Base-by-base conservation (phyloP, 2,888 invertebrate genomes). In the Xestia c-nigrum region DNA sequence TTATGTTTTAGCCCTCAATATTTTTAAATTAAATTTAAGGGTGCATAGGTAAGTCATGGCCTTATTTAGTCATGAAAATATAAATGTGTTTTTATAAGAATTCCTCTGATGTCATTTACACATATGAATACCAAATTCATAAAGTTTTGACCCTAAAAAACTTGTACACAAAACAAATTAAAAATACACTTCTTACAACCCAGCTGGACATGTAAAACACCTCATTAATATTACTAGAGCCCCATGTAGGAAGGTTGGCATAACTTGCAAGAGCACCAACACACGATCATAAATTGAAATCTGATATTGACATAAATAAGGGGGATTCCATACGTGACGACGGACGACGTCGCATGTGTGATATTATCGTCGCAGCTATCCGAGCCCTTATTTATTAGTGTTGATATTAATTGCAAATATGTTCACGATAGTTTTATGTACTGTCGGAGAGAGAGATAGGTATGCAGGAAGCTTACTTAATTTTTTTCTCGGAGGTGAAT, bases 261-360 rank as follows among this genome's bases (percentile, higher is more conserved):
- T 89, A 87, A 83, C 84, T 87, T 80, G 78, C 83, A 80, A 81
- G 87, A 83, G 84, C 75, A 82, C 76, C 67, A 84, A 76, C 75
- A 71, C 16, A 74, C 61, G 81, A 85, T 85, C 88, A 91, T 95
- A 95, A 95, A 95, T 95, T 94, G 95, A 91, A 95, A 95, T 90
- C 89, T 91, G 94, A 95, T 95, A 95, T 93, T 93, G 93, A 92
- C 90, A 95, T 95, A 95, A 95, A 94, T 94, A 94, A 91, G 89
- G 87, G 87, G 75, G 87, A 78, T 85, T 86, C 87, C 90, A 93
- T 92, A 95, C 93, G 94, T 94, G 95, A 94, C 92, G 95, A 95
- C 95, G 93, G 91, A 94, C 91, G 89, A 92, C 88, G 92, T 92
- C 93, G 92, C 90, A 88, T 85, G 88, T 86, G 88, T 88, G 92